Conservation (phyloP, 1,140 invertebrate species). For the Sitophilus oryzae region DNA sequence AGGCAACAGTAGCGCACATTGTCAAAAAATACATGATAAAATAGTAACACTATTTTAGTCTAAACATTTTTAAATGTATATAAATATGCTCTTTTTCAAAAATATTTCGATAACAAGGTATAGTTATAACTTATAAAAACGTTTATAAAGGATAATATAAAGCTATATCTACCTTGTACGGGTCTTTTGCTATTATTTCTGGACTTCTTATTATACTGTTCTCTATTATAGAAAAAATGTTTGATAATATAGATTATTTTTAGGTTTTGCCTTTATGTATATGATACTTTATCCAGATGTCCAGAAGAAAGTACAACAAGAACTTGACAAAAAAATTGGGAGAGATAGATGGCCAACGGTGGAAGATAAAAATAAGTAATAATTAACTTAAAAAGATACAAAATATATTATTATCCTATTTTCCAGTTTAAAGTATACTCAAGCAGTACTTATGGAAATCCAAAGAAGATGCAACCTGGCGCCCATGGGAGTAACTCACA, state of each 20-base stretch:
- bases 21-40: too few species aligned
- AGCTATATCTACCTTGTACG: too few species aligned
- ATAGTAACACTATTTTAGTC: neutral
- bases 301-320: conserved; percentile 70
- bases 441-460: conserved; percentile 56
- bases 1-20: too few species aligned
- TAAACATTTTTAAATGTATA: neutral
- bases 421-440: conserved; percentile 55
- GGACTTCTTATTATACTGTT: too few species aligned
- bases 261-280: conserved; percentile 69
- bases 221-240: too few species aligned
- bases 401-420: neutral
- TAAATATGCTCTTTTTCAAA: neutral
- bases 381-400: neutral
- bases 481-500: conserved; percentile 58
- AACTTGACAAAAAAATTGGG: conserved; percentile 73
- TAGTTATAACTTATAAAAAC: too few species aligned
- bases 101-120: neutral
- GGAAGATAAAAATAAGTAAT: conserved; percentile 60
- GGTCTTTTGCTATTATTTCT: too few species aligned
- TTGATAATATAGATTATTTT: neutral
- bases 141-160: too few species aligned
- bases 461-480: conserved; percentile 50
- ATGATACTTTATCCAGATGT: conserved; percentile 71
- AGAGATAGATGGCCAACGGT: conserved; percentile 59